Evolutionary conservation across 2,888 invertebrate genomes (phyloP).

Genomic region (Calliscelio sp.): DNA sequence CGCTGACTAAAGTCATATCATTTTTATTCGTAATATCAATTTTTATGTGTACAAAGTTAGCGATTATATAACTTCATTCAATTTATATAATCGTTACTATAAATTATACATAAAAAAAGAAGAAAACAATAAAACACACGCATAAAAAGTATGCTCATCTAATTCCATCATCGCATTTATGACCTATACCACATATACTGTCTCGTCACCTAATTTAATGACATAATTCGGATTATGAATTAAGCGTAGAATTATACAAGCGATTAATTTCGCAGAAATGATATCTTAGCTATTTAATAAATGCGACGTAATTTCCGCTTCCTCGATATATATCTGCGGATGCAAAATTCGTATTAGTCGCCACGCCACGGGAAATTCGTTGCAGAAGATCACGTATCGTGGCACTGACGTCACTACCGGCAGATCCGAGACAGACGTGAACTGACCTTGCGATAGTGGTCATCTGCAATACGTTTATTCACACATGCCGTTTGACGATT

Average conservation of each 20-base stretch:
- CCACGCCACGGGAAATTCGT: conserved; percentile 63
- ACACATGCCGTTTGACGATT: conserved; percentile 66
- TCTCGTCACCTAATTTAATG: conserved; percentile 37
- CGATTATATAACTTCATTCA: too few relatives aligned
- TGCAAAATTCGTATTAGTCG: conserved; percentile 53
- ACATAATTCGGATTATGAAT: conserved; percentile 32
- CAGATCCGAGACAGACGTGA: conserved; percentile 66
- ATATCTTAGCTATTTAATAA: conserved; percentile 55
- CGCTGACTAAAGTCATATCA: too few relatives aligned
- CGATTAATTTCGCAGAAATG: conserved; percentile 45
- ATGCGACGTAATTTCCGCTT: conserved; percentile 67
- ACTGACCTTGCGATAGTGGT: conserved; percentile 73
- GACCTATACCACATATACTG: neutral
- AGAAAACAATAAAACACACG: too few relatives aligned
- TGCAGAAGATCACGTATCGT: conserved; percentile 61
- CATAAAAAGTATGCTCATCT: too few relatives aligned
- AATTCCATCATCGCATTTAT: too few relatives aligned
- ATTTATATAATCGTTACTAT: too few relatives aligned
- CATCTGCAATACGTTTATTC: conserved; percentile 71
- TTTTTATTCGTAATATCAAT: too few relatives aligned
- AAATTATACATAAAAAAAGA: too few relatives aligned
- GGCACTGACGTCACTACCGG: conserved; percentile 70
- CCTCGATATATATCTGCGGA: conserved; percentile 53
- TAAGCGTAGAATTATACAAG: conserved; percentile 34
- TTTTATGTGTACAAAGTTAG: too few relatives aligned